Evolutionary conservation across 2,797 vertebrate genomes (phyloP).

Genomic region (Liasis olivaceus): DNA sequence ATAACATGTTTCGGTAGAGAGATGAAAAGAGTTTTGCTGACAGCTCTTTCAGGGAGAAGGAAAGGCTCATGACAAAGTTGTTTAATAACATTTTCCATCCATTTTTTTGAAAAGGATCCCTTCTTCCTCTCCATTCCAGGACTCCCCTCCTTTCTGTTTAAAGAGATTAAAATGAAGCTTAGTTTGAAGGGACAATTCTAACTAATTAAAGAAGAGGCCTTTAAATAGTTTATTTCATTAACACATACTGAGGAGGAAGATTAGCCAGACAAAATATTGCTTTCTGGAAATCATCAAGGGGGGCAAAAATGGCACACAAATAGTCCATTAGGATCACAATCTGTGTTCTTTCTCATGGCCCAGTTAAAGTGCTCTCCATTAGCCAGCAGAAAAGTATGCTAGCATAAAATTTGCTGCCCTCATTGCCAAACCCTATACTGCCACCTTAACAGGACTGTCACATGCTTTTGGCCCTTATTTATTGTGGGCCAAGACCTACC

Average conservation of each 20-base stretch:
- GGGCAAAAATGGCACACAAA: not conserved
- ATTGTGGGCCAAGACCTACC: not conserved
- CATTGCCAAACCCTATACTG: not conserved
- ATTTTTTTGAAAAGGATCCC: slow-evolving; percentile 34
- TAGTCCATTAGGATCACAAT: not conserved
- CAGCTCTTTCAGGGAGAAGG: slow-evolving; percentile 48
- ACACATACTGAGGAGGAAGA: not conserved
- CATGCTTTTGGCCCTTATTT: not conserved
- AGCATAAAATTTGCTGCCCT: not conserved
- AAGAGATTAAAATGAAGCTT: slow-evolving; percentile 27
- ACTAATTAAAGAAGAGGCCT: slow-evolving; percentile 22
- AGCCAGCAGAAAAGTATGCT: not conserved
- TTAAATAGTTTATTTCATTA: not conserved
- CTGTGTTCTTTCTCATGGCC: not conserved
- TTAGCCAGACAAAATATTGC: not conserved
- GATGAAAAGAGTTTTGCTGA: slow-evolving; percentile 50
- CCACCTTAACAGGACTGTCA: not conserved
- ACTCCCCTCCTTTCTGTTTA: not conserved
- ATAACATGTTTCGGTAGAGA: slow-evolving; percentile 36
- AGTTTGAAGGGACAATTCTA: slow-evolving; percentile 44
- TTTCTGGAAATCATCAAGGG: slow-evolving; percentile 7
- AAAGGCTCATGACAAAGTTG: slow-evolving; percentile 21
- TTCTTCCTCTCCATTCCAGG: slow-evolving; percentile 16
- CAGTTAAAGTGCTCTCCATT: not conserved
- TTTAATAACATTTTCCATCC: slow-evolving; percentile 46